phyloP scores from a whole-genome alignment of 2,888 invertebrate genomes.

The Sarcophaga variegata region DNA sequence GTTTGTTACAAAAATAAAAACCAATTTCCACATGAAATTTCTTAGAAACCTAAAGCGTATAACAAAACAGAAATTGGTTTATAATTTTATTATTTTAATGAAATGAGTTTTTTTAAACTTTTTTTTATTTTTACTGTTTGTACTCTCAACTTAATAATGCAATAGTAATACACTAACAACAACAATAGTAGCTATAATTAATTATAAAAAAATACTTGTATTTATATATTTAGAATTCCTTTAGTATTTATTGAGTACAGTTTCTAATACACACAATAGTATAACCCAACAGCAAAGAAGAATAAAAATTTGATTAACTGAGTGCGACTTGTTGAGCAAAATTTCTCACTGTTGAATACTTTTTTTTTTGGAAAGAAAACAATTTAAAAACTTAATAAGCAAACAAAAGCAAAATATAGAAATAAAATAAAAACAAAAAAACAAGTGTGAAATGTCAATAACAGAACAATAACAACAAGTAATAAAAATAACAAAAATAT shows the following conservation, averaged over 20 bases:
- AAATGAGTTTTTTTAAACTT: no score
- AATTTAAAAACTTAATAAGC: neutral
- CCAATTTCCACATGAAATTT: no score
- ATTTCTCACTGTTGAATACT: neutral
- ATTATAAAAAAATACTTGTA: neutral
- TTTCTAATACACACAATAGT: neutral
- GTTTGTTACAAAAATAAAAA: no score
- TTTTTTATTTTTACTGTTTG: no score
- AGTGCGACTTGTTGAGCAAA: neutral
- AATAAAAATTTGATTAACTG: constrained; percentile 1
- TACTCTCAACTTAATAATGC: no score
- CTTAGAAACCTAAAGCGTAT: no score
- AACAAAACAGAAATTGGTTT: no score
- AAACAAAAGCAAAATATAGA: neutral
- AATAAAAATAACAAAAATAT: neutral
- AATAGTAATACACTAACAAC: no score
- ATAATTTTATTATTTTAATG: no score
- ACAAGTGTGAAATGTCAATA: constrained; percentile 51
- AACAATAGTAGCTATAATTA: no score
- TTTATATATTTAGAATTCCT: neutral
- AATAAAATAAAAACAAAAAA: constrained; percentile 13
- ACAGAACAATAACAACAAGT: constrained; percentile 15
- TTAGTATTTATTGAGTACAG: constrained; percentile 8
- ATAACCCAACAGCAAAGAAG: neutral
- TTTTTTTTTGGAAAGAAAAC: neutral